These are phyloP conservation scores for Archaeoteleia sp. DNA, from an alignment of 2,888 invertebrate genomes.

Conservation along the genomic window DNA sequence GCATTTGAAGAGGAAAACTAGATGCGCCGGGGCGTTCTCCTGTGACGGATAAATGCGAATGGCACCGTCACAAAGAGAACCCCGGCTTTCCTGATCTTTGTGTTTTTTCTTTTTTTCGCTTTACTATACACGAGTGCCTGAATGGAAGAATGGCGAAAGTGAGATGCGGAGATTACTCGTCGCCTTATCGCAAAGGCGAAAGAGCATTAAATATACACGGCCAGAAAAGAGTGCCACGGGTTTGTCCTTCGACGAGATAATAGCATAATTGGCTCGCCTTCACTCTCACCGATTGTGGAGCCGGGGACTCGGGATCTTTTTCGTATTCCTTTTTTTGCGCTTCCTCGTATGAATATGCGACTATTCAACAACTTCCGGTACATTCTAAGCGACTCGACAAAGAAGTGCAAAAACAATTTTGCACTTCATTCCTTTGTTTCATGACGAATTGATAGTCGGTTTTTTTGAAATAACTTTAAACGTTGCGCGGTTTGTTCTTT, in stretches of 20 bases:
- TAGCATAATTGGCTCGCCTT: slow-evolving; percentile 42
- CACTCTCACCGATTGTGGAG: slow-evolving; percentile 25
- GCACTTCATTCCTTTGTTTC: too few species aligned
- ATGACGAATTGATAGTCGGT: too few species aligned
- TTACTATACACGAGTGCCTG: slow-evolving; percentile 26
- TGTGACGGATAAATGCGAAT: slow-evolving; percentile 55
- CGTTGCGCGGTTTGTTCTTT: too few species aligned
- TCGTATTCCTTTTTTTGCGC: too few species aligned
- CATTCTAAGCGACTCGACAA: slow-evolving; percentile 12
- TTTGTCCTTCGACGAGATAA: slow-evolving; percentile 34
- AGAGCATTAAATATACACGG: slow-evolving; percentile 39
- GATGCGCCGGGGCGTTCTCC: slow-evolving; percentile 32
- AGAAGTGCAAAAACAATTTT: too few species aligned
- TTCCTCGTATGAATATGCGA: slow-evolving; percentile 6
- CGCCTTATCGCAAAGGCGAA: slow-evolving; percentile 54
- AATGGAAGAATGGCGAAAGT: slow-evolving; percentile 68
- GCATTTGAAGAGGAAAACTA: slow-evolving; percentile 40
- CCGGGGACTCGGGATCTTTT: too few species aligned
- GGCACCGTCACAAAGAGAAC: slow-evolving; percentile 11
- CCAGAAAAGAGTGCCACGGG: slow-evolving; percentile 5
- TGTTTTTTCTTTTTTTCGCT: neutral
- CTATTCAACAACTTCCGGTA: slow-evolving; percentile 26
- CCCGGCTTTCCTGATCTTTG: too few species aligned
- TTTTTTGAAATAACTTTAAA: too few species aligned
- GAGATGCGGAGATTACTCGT: slow-evolving; percentile 61